Base-by-base conservation (phyloP, 2,888 invertebrate species). In the Teinopalpus imperialis region DNA sequence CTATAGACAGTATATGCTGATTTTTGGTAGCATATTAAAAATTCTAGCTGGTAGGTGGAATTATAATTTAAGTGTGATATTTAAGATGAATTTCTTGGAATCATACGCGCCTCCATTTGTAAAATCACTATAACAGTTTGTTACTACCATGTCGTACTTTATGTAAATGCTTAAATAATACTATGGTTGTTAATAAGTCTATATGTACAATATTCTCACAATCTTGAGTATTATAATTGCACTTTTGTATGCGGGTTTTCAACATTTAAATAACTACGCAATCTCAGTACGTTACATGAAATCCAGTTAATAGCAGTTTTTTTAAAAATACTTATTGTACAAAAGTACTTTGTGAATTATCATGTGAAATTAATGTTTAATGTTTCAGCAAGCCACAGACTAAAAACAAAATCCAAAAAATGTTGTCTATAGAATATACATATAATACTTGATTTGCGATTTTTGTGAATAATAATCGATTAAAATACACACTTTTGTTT, bases 151-250 rank as follows among this genome's bases (percentile, higher is more conserved):
- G 49, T 42, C 57, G 54, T 52, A 48, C 67, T 71, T 74, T 78
- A 85, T 51, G 9, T 34, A 47, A 81, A 83, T 78, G 79, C 83
- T 85, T 77, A 81, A 72, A 72, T 79, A 79, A 77, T 73, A 71
- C 74, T 83, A 81, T 56, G 57, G 49, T 63, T 68, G 40, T 27
- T 36, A 18, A 58, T 65, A 59, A 56, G 48, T 48, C 71, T 85
- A 82, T 82, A 83, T 86, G 51, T 87, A 87, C 86, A 87, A 51
- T 53, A 57, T 65, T 85, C 79, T 86, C 85, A 86, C 85, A 83
- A 83, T 82, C 74, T 81, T 74, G 82, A 86, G 85, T 88, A 85
- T 82, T 75, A 74, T 88, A 88, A 88, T 88, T 88, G 87, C 87
- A 88, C 87, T 88, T 88, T 83, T 76, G 74, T 74, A 81, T 81